Base-by-base conservation (phyloP, 2,888 invertebrate genomes). In the Amphipyra berbera region DNA sequence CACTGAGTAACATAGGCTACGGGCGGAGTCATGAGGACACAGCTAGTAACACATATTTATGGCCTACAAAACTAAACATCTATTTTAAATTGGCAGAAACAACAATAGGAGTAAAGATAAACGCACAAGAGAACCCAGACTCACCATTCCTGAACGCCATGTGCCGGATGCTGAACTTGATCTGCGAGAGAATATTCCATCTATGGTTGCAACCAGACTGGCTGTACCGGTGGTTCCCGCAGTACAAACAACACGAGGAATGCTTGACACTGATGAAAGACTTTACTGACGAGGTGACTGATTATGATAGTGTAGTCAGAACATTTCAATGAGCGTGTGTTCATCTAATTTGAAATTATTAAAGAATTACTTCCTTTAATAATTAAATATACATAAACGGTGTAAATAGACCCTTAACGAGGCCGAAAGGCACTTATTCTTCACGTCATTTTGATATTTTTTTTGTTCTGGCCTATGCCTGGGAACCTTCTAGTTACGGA, bases 271-370 rank as follows among this genome's bases (percentile, higher is more conserved):
- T 94, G 13, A 88, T 97, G 76, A 96, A 97, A 73, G 83, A 82
- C 4, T 96, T 97, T 77, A 96, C 92, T 14, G 88, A 95, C 71
- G 78, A 92, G 70, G 95, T 95, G 81, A n/a, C n/a, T n/a, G n/a
- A 56, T 12, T 40, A n/a, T 14, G 12, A 33, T 48, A 33, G 10
- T 38, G 2, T 30, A 7, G 30, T 30, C 30, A 30, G 30, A 4
- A 30, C 21, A 21, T 21, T 21, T 21, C 21, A 21, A 21, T 21
- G 21, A 21, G 21, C 3, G 2, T 21, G 2, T 21, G 3, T 21
- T 1, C 3, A 3, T 21, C 21, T 21, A 3, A 21, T 21, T 21
- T 21, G 21, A 21, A 2, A 21, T 21, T 21, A 21, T 21, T 21
- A 21, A 1, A 21, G 21, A 21, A 21, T 21, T 21, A n/a, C n/a